These are phyloP conservation scores for Drosophila yakuba DNA, from an alignment of 1,140 invertebrate species.

Conservation along the genomic window DNA sequence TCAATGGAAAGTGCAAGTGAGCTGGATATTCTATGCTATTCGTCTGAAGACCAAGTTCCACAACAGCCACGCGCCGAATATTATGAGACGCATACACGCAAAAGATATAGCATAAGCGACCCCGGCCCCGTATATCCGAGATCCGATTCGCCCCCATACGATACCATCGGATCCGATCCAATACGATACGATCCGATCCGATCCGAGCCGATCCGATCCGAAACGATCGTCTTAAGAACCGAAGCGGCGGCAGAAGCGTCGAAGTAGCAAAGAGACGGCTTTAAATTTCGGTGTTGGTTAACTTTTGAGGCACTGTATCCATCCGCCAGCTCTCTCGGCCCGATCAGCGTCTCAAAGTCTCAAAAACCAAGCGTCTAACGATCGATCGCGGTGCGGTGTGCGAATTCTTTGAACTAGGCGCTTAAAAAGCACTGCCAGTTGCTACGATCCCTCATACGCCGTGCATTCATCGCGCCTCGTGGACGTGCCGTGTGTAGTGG, in stretches of 20 bases:
- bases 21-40: conserved; percentile 16
- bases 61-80: conserved; percentile 56
- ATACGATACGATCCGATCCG: conserved; percentile 6
- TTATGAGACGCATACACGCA: conserved; percentile 16
- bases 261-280: conserved; percentile 45
- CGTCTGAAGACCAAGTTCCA: conserved; percentile 11
- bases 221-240: conserved; percentile 54
- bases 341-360: conserved; percentile 31
- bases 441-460: conserved; percentile 73
- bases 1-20: conserved; percentile 40
- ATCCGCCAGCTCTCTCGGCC: conserved; percentile 47
- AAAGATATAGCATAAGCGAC: conserved; percentile 32
- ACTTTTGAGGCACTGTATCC: conserved; percentile 58
- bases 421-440: conserved; percentile 73
- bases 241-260: conserved; percentile 58
- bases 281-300: conserved; percentile 63
- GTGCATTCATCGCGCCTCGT: conserved; percentile 75
- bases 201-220: conserved; percentile 12
- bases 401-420: conserved; percentile 77
- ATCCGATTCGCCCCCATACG: conserved; percentile 9
- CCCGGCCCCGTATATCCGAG: conserved; percentile 31
- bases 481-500: conserved; percentile 67
- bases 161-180: conserved; percentile 8
- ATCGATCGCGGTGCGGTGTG: conserved; percentile 44
- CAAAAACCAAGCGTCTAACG: conserved; percentile 36